Evolutionary conservation across 2,797 vertebrate species (phyloP).

Genomic region (Anas flavirostris): DNA sequence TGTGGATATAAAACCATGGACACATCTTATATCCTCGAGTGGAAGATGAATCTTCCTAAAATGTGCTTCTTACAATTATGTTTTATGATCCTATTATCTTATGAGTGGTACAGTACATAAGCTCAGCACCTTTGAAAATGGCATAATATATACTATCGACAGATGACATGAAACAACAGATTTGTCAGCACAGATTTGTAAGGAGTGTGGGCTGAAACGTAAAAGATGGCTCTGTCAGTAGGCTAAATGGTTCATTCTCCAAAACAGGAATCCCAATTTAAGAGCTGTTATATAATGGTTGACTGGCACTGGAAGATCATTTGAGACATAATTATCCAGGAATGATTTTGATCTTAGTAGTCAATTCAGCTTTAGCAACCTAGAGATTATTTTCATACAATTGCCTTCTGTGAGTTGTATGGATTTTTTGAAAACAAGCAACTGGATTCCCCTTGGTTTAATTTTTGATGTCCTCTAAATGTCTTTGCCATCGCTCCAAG

Average conservation of each 20-base stretch:
- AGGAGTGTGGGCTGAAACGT: not conserved
- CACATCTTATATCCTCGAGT: not conserved
- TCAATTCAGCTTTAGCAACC: not conserved
- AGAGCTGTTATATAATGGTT: not conserved
- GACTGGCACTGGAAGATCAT: not conserved
- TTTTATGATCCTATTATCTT: conserved; percentile 69
- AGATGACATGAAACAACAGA: conserved; percentile 19
- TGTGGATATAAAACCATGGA: conserved; percentile 36
- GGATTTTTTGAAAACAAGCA: not conserved
- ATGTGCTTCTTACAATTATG: conserved; percentile 55
- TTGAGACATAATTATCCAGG: not conserved
- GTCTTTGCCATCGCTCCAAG: not conserved
- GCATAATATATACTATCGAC: conserved; percentile 25
- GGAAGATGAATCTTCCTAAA: conserved; percentile 55
- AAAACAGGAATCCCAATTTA: not conserved
- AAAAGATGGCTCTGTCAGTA: not conserved
- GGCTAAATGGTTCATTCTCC: not conserved
- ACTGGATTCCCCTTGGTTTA: not conserved
- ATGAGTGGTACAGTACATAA: conserved; percentile 39
- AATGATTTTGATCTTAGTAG: not conserved
- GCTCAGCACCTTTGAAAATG: conserved; percentile 56
- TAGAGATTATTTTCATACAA: not conserved
- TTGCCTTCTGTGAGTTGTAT: not conserved
- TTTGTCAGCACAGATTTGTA: conserved; percentile 1
- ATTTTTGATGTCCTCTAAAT: not conserved